Evolutionary conservation across 2,797 vertebrate species (phyloP).

Genomic region (Falco rusticolus): DNA sequence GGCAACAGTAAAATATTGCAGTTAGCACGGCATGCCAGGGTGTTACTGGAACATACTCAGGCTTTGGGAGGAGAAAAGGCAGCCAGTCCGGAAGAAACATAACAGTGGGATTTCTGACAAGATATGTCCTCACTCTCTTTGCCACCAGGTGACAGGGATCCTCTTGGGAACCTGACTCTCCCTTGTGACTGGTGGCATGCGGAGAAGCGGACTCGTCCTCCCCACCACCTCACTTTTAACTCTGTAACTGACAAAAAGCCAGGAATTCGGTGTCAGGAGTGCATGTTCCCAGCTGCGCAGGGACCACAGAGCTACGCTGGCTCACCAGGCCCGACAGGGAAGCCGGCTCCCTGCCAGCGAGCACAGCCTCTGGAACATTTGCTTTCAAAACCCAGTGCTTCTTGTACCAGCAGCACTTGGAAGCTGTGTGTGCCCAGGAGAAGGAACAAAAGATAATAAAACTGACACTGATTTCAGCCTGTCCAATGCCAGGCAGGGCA

Average conservation of each 20-base stretch:
- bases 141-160: neutral
- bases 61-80: neutral
- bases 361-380: neutral
- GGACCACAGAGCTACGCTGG: neutral
- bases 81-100: neutral
- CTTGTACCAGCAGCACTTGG: neutral
- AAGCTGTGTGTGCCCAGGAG: neutral
- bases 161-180: neutral
- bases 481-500: neutral
- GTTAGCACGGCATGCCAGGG: accelerated
- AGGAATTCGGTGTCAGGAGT: neutral
- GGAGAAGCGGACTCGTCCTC: neutral
- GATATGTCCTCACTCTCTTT: neutral
- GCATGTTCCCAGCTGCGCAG: neutral
- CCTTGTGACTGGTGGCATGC: accelerated
- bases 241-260: neutral
- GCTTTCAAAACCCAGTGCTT: neutral
- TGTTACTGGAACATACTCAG: neutral
- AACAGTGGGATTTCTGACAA: accelerated
- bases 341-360: neutral
- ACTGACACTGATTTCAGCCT: neutral
- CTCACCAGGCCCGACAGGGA: neutral
- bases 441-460: neutral
- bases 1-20: neutral
- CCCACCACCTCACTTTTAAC: neutral